Conservation (phyloP, 2,113 vertebrate genomes). For the Nibea albiflora region DNA sequence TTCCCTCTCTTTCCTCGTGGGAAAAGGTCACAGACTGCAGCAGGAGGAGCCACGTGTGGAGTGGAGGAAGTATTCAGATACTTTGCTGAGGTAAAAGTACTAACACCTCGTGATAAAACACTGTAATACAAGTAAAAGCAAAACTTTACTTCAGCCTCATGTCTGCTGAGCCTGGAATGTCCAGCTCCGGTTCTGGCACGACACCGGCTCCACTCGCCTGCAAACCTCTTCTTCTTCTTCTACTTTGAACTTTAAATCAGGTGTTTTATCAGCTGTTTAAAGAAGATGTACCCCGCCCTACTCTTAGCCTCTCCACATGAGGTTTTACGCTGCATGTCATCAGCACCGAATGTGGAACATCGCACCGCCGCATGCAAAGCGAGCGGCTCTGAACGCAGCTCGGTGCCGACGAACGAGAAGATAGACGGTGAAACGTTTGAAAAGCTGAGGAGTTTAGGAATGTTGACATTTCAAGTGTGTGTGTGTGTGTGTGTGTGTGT, state of each 20-base stretch:
- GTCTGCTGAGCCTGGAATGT: too few species aligned
- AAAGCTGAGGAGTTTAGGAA: conserved; percentile 17
- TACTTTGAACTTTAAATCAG: background rate
- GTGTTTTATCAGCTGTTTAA: too few species aligned
- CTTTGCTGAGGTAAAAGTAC: background rate
- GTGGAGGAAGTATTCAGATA: background rate
- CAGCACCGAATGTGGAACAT: conserved; percentile 24
- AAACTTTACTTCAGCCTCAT: too few species aligned
- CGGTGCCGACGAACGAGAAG: background rate
- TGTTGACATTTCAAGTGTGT: conserved; percentile 45
- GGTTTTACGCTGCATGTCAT: conserved; percentile 58
- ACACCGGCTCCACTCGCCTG: too few species aligned
- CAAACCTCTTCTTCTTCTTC: too few species aligned
- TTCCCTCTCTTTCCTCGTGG: background rate
- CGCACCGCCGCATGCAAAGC: conserved; percentile 10
- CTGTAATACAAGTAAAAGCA: background rate
- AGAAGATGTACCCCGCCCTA: too few species aligned
- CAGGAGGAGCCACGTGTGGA: background rate
- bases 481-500: conserved; percentile 41
- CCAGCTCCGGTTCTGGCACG: too few species aligned
- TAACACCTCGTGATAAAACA: background rate
- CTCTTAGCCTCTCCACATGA: background rate
- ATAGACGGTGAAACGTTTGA: background rate
- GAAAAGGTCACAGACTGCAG: background rate
- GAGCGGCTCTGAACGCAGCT: background rate